Base-by-base conservation (phyloP, 2,113 vertebrate species). In the Vulpes vulpes region DNA sequence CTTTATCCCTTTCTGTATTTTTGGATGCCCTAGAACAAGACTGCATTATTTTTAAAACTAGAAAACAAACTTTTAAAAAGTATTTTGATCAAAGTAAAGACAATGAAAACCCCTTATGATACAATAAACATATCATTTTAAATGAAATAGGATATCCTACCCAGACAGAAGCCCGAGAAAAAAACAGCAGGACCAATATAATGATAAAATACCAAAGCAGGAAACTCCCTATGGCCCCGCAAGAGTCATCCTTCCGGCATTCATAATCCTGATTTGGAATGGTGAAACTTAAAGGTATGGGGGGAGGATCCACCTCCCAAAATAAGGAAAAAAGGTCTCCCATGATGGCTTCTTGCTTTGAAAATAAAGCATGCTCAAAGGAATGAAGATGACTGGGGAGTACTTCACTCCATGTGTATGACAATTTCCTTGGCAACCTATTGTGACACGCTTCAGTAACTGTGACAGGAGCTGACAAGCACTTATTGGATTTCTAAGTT, bases 181-280 rank as follows among this genome's bases (percentile, higher is more conserved):
- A 15, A 69, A 97, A 20, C 87, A 92, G 90, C 84, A 97, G 30
- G 62, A 96, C 5, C 67, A 95, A 88, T 86, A 98, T 30, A 32
- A 43, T 60, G 93, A 91, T 0, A 1, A 96, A 98, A 71, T 89
- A 98, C 90, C 95, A 97, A 79, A 98, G 87, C 49, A 95, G 82
- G 35, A 98, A 98, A 59, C 62, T 94, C 38, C 96, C 96, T 83
- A 95, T 53, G 5, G 62, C 5, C 73, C 89, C 94, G 27, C 55
- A 96, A 57, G 94, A 94, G 7, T 96, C 97, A 57, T 98, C 97
- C 55, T 96, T 32, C 90, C 35, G 38, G 95, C 96, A 79, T 62
- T 94, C 96, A 5, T 51, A 32, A 35, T 96, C 92, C 43, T 94
- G n/a, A 35, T 89, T 89, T 73, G 83, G 92, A 23, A 65, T 30